phyloP scores from a whole-genome alignment of 2,888 invertebrate genomes.

The Mechanitis mazaeus region DNA sequence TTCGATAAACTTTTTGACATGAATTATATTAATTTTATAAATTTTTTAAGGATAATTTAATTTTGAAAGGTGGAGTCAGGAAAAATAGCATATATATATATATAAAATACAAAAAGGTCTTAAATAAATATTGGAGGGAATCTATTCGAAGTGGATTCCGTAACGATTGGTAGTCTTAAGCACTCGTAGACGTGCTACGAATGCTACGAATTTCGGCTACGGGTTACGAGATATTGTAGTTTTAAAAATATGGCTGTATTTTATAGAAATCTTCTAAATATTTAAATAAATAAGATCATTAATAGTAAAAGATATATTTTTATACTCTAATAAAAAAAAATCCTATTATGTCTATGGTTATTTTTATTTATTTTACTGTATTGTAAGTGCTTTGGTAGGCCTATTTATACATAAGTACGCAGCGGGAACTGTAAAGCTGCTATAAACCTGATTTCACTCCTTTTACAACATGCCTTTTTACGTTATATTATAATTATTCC shows the following conservation, averaged over 20 bases:
- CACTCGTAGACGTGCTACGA: conserved; percentile 63
- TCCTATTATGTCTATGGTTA: too few species aligned
- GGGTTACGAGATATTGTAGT: conserved; percentile 28
- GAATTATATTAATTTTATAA: too few species aligned
- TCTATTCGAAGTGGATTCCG: conserved; percentile 22
- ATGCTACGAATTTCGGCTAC: conserved; percentile 41
- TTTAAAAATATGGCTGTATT: conserved; percentile 19
- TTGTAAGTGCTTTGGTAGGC: too few species aligned
- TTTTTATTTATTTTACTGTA: too few species aligned
- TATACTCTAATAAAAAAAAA: too few species aligned
- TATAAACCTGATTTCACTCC: too few species aligned
- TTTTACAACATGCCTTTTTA: too few species aligned
- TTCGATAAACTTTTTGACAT: too few species aligned
- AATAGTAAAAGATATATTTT: neutral
- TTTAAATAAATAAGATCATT: neutral
- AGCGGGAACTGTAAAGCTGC: too few species aligned
- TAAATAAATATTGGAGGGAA: conserved; percentile 23
- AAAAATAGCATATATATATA: neutral
- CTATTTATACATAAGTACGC: too few species aligned
- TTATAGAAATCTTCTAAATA: neutral
- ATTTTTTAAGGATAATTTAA: neutral
- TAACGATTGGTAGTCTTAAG: conserved; percentile 39
- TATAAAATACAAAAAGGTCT: conserved; percentile 15
- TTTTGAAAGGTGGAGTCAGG: neutral
- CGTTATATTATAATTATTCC: too few species aligned